Percentiles rank a stretch among this genome's conserved stretches.
Conservation (phyloP, 2,113 vertebrate genomes). For the Anhinga anhinga region DNA sequence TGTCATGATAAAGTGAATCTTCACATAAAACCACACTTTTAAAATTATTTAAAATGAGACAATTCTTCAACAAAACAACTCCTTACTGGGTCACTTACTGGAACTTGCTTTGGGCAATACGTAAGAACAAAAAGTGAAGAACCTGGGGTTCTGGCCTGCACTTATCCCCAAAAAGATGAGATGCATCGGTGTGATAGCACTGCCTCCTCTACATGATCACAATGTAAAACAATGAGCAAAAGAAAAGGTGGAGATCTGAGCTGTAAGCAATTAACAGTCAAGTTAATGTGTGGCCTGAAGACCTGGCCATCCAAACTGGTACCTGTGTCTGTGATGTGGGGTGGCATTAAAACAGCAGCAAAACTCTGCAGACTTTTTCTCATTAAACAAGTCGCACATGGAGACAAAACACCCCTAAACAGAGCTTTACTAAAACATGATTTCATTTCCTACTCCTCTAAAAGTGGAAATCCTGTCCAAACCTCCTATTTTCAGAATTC, state of each 20-base stretch:
- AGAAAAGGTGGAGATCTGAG: not conserved
- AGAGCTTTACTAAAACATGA: constrained; percentile 64
- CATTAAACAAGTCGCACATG: not conserved
- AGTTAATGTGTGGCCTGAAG: not conserved
- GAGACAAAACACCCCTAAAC: constrained; percentile 67
- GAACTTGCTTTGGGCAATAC: not conserved
- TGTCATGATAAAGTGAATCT: not conserved
- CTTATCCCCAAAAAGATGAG: not conserved
- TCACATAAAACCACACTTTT: not conserved
- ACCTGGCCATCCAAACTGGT: not conserved
- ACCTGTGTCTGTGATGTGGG: not conserved
- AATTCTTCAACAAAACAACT: not conserved
- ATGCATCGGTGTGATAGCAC: not conserved
- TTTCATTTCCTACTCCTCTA: constrained; percentile 74
- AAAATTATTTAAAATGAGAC: not conserved
- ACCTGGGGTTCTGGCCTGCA: not conserved
- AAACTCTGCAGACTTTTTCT: not conserved
- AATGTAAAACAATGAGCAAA: not conserved
- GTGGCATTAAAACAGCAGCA: not conserved
- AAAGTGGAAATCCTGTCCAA: constrained; percentile 68
- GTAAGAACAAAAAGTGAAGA: not conserved
- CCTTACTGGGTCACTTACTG: not conserved
- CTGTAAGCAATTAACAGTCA: not conserved
- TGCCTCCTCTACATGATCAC: not conserved
- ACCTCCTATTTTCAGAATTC: constrained; percentile 58